Conservation (phyloP, 1,140 invertebrate species). For the Temnothorax nylanderi region DNA sequence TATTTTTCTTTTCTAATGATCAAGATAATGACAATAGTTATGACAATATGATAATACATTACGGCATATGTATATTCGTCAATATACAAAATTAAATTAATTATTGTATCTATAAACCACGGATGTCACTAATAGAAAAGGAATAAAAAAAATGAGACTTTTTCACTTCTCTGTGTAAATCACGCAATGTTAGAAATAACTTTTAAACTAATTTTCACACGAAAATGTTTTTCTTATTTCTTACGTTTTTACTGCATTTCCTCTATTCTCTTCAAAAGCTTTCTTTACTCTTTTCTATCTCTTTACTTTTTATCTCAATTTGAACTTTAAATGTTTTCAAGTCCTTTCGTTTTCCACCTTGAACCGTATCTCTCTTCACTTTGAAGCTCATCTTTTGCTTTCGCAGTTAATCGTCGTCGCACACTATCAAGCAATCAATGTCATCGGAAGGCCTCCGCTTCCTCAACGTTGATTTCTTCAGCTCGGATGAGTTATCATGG, state of each 20-base stretch:
- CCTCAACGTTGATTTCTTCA: constrained; percentile 30
- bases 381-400: not conserved
- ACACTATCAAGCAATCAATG: constrained; percentile 65
- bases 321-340: not conserved
- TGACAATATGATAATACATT: constrained; percentile 11
- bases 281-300: not conserved
- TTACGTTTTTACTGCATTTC: not conserved
- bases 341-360: not conserved
- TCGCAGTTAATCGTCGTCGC: constrained; percentile 45
- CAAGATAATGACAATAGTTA: not conserved
- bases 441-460: constrained; percentile 56
- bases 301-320: not conserved
- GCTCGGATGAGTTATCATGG: constrained; percentile 29
- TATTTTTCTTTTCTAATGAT: not conserved
- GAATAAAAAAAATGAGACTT: not conserved
- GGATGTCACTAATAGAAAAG: not conserved
- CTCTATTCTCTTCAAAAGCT: not conserved
- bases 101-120: not conserved
- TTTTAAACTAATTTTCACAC: not conserved
- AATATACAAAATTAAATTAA: constrained; percentile 39
- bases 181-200: not conserved
- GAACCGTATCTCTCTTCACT: not conserved
- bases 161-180: constrained; percentile 6
- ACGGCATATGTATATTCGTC: not conserved
- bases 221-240: not conserved